Evolutionary conservation across 2,797 vertebrate genomes (phyloP).

Genomic region (Petrocephalus schoutedeni): DNA sequence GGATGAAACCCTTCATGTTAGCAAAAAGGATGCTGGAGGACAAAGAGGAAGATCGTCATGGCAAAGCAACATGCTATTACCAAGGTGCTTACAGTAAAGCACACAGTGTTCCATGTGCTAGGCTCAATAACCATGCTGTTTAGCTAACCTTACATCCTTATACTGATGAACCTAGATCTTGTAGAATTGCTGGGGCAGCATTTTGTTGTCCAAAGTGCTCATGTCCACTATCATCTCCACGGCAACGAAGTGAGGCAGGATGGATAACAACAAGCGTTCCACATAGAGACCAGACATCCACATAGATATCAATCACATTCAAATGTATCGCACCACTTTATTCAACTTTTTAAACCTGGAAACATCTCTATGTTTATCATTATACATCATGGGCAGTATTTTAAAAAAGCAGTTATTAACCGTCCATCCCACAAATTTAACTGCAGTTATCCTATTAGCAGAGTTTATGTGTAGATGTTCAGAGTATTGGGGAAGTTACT

Average conservation of each 20-base stretch:
- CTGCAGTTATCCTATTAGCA: not conserved
- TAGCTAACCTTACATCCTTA: slow-evolving; percentile 63
- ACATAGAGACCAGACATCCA: slow-evolving; percentile 26
- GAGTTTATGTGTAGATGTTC: not conserved
- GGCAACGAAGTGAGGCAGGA: slow-evolving; percentile 69
- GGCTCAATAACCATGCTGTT: not conserved
- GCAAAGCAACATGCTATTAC: not conserved
- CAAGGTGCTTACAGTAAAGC: not conserved
- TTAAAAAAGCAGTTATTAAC: not conserved
- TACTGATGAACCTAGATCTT: slow-evolving; percentile 72
- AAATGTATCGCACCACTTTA: not conserved
- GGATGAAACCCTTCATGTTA: slow-evolving; percentile 70
- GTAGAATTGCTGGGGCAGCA: slow-evolving; percentile 64
- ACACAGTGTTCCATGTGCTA: not conserved
- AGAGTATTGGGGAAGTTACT: too few species aligned
- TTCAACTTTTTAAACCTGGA: not conserved
- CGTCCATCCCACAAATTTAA: not conserved
- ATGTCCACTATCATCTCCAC: slow-evolving; percentile 73
- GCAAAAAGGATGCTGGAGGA: slow-evolving; percentile 67
- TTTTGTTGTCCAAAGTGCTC: slow-evolving; percentile 58
- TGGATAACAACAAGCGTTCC: slow-evolving; percentile 67
- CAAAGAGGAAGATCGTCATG: not conserved
- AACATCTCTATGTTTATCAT: not conserved
- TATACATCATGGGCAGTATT: not conserved
- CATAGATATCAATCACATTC: not conserved